Evolutionary conservation across 2,888 invertebrate genomes (phyloP).

Genomic region (Pogonocherus hispidulus): DNA sequence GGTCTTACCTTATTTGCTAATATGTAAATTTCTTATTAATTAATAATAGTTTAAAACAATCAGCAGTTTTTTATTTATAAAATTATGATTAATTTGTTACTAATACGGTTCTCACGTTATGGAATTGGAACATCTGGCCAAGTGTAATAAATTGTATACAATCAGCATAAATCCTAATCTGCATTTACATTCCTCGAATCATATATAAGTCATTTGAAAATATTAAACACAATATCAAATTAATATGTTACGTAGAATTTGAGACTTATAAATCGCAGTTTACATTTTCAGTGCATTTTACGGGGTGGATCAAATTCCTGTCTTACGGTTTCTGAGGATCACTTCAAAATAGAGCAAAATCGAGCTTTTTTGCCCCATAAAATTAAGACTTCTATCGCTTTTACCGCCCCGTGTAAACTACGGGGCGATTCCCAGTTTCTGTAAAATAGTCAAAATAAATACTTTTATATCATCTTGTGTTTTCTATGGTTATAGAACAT

Average conservation of each 20-base stretch:
- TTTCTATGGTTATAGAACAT: too few relatives aligned
- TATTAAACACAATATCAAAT: conserved; percentile 20
- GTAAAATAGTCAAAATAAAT: too few relatives aligned
- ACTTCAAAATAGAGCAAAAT: too few relatives aligned
- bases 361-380: too few relatives aligned
- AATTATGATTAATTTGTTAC: conserved; percentile 19
- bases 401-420: too few relatives aligned
- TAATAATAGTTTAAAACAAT: conserved; percentile 3
- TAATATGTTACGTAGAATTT: not conserved
- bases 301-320: too few relatives aligned
- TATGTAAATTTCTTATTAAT: conserved; percentile 3
- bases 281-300: not conserved
- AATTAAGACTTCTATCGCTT: too few relatives aligned
- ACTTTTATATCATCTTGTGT: too few relatives aligned
- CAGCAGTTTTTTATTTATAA: conserved; percentile 23
- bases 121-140: conserved; percentile 17
- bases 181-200: conserved; percentile 28
- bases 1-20: not conserved
- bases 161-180: conserved; percentile 25
- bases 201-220: conserved; percentile 11
- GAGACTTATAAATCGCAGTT: not conserved
- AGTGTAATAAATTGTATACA: conserved; percentile 4
- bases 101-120: conserved; percentile 27
- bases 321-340: too few relatives aligned
- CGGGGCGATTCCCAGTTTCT: too few relatives aligned